These are phyloP conservation scores for Lasioglossum oenotherae DNA, from an alignment of 2,888 invertebrate species.

Conservation along the genomic window DNA sequence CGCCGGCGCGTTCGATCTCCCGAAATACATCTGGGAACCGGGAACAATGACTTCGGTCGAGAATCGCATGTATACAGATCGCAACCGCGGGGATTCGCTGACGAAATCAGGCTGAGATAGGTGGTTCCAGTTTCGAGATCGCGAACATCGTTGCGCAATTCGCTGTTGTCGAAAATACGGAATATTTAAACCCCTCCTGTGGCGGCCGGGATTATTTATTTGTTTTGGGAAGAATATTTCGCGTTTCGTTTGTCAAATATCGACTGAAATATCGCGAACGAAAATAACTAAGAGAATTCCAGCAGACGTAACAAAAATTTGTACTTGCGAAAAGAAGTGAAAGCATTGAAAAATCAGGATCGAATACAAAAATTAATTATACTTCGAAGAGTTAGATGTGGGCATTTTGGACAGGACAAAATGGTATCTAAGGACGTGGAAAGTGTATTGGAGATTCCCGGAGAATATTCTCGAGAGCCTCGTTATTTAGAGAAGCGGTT, in stretches of 20 bases:
- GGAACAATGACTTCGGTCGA: constrained; percentile 8
- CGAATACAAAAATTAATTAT: not conserved
- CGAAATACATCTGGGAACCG: not conserved
- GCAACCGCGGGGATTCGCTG: not conserved
- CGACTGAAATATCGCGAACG: not conserved
- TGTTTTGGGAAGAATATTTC: not conserved
- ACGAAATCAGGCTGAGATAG: not conserved
- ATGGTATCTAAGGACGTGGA: not conserved
- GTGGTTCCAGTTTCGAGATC: not conserved
- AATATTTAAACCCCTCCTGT: not conserved
- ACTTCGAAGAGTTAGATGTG: not conserved
- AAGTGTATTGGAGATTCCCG: not conserved
- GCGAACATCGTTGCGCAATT: not conserved
- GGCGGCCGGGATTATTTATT: not conserved
- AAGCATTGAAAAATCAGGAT: not conserved
- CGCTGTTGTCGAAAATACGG: not conserved
- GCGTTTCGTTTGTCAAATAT: not conserved
- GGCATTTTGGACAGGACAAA: not conserved
- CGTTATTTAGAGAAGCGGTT: not conserved
- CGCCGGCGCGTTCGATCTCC: not conserved
- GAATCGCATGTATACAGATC: constrained; percentile 2
- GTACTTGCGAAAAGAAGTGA: not conserved
- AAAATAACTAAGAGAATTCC: not conserved
- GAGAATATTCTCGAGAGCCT: not conserved
- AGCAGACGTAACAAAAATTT: not conserved